phyloP scores from a whole-genome alignment of 2,113 vertebrate genomes.

The Regulus satrapa region DNA sequence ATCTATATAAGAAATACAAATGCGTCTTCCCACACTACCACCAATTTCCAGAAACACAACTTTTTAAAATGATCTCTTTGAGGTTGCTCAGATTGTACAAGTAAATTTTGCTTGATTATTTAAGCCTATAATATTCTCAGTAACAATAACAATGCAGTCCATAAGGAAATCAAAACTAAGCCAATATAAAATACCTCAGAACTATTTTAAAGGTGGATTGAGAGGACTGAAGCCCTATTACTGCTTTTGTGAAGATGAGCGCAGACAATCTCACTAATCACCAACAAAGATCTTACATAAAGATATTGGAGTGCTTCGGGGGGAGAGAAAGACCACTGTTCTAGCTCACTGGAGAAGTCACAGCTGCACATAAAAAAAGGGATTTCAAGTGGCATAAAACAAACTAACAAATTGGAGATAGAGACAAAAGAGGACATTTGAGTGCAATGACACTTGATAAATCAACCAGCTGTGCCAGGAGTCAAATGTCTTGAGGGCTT shows the following conservation, averaged over 20 bases:
- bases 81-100: background rate
- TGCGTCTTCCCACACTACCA: background rate
- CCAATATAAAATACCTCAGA: background rate
- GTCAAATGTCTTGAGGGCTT: background rate
- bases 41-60: background rate
- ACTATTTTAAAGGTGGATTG: background rate
- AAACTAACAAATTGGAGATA: background rate
- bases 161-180: background rate
- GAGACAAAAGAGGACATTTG: background rate
- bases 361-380: background rate
- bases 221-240: background rate
- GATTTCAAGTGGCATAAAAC: background rate
- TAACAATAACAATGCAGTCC: background rate
- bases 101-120: background rate
- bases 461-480: background rate
- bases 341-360: background rate
- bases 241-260: background rate
- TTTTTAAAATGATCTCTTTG: background rate
- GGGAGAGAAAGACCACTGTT: too few species aligned
- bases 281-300: background rate
- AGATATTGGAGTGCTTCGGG: background rate
- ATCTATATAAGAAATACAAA: background rate
- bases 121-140: background rate
- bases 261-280: background rate
- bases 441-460: background rate